Evolutionary conservation across 1,140 invertebrate species (phyloP), one percentile per base, ranked within the genome.

Genomic region (Schlechtendalia chinensis): DNA sequence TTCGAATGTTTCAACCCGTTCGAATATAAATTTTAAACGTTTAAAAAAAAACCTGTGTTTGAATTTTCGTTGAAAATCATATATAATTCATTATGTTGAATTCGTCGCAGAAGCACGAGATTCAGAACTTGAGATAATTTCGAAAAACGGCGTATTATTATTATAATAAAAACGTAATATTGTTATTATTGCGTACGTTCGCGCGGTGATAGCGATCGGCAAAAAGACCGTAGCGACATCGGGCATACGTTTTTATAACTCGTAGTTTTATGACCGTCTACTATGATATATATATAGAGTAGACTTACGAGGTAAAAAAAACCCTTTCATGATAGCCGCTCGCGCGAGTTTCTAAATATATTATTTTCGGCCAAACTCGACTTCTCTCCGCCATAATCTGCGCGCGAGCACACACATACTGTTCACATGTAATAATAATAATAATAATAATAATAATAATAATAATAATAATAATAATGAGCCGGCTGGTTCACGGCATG

Each of bases 181-280:
- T n/a, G 14, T 24, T 39, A 16, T 67, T 39, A 67, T 67, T 47
- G 67, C 67, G 45, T 69, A 69, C 45, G 47, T 72, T 54, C 45
- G 50, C 69, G 69, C 47, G 24, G 24, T 27, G 69, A 72, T 72
- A 54, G 47, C 10, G 69, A 72, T 72, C 69, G 29, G 69, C 69
- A 29, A 14, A 19, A 22, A 24, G 17, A 22, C 5, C 54, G n/a
- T 39, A 39, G 24, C 32, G 19, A 16, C 14, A 27, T 3, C 22
- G 24, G 16, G 24, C 12, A 27, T 27, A 27, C 24, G 32, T 17
- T 69, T 16, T 53, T 29, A 12, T 54, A 67, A 14, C 22, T 72
- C 24, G 47, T 14, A 29, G 22, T 72, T 72, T 54, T 53, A 72
- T 17, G 69, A 72, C 47, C 69, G 47, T 29, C 69, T 12, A 72